Evolutionary conservation across 2,797 vertebrate species (phyloP).

Genomic region (Sciaenops ocellatus): DNA sequence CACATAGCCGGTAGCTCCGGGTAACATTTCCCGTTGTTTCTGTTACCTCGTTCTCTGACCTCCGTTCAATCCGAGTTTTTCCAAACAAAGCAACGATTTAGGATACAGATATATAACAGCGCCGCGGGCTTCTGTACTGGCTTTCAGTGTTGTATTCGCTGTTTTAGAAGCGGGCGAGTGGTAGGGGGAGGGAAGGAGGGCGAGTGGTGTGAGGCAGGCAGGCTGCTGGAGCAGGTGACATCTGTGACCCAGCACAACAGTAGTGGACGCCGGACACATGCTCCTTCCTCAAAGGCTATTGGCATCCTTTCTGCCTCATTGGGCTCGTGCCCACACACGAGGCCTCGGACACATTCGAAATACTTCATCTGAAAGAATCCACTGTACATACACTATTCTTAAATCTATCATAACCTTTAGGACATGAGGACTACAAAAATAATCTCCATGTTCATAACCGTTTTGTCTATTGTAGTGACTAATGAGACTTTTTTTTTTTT

Average conservation of each 20-base stretch:
- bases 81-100: slow-evolving; percentile 16
- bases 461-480: background rate
- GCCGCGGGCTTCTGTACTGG: slow-evolving; percentile 20
- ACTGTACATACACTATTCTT: slow-evolving; percentile 22
- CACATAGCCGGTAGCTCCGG: slow-evolving; percentile 57
- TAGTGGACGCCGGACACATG: slow-evolving; percentile 70
- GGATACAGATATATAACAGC: slow-evolving; percentile 21
- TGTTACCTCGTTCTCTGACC: slow-evolving; percentile 27
- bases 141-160: slow-evolving; percentile 13
- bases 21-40: slow-evolving; percentile 58
- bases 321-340: slow-evolving; percentile 37
- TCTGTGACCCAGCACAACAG: slow-evolving; percentile 73
- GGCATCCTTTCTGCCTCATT: slow-evolving; percentile 64
- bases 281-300: slow-evolving; percentile 68
- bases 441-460: background rate
- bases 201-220: slow-evolving; percentile 44
- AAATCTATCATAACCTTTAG: slow-evolving; percentile 6
- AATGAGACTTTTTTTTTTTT: background rate
- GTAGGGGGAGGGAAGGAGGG: slow-evolving; percentile 20
- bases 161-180: slow-evolving; percentile 38
- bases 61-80: slow-evolving; percentile 16
- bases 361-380: slow-evolving; percentile 23
- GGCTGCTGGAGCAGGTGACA: slow-evolving; percentile 75
- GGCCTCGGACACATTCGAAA: slow-evolving; percentile 10
- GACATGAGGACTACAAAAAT: slow-evolving; percentile 3